Conservation (phyloP, 2,888 invertebrate species). For the Standfussiana lucernea region DNA sequence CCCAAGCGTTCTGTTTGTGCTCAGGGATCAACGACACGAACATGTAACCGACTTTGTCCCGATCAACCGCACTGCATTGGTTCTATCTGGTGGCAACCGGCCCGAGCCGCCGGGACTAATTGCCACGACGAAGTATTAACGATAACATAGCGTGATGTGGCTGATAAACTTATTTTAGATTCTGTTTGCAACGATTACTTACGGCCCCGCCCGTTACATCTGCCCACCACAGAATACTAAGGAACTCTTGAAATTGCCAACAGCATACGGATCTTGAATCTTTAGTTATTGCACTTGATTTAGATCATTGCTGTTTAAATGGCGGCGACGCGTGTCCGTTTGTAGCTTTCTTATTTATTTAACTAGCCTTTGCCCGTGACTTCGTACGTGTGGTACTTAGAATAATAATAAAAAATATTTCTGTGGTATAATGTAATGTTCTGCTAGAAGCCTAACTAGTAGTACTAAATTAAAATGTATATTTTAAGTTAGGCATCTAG, state of each 20-base stretch:
- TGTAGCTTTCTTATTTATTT: conserved; percentile 50
- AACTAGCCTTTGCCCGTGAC: too few species aligned
- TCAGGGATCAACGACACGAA: conserved; percentile 74
- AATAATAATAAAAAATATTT: too few species aligned
- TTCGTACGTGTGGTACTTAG: too few species aligned
- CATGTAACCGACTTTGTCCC: conserved; percentile 76
- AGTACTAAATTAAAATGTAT: too few species aligned
- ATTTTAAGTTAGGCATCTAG: too few species aligned
- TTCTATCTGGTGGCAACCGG: conserved; percentile 77
- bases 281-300: conserved; percentile 59
- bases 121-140: conserved; percentile 77
- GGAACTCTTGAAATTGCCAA: conserved; percentile 60
- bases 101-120: conserved; percentile 76
- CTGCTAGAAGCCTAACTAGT: too few species aligned
- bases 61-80: conserved; percentile 75
- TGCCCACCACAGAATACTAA: conserved; percentile 67
- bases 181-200: conserved; percentile 61
- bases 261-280: conserved; percentile 65
- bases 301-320: conserved; percentile 32
- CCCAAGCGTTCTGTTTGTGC: conserved; percentile 48
- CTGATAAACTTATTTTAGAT: conserved; percentile 73
- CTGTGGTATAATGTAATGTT: too few species aligned
- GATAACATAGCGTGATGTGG: conserved; percentile 75
- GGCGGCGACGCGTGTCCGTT: conserved; percentile 16
- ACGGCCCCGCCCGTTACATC: conserved; percentile 61